Evolutionary conservation across 1,140 invertebrate species (phyloP).

Genomic region (Colletes gigas): DNA sequence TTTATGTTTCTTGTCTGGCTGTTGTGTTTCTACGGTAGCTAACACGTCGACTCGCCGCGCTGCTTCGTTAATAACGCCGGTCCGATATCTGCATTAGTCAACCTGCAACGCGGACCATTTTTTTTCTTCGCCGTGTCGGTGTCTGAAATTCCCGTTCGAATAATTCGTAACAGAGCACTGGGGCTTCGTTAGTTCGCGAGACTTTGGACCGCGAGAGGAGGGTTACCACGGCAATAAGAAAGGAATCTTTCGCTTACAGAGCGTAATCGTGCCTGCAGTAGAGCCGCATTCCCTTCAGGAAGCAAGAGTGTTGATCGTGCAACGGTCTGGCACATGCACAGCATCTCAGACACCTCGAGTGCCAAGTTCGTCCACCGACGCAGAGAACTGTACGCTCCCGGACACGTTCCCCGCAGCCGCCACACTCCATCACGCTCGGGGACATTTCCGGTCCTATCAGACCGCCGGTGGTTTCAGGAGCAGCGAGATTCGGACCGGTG

Average conservation of each 20-base stretch:
- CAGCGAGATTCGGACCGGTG: constrained; percentile 54
- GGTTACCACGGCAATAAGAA: too few relatives aligned
- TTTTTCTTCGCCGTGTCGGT: background rate
- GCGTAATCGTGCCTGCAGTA: constrained; percentile 80
- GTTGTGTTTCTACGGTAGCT: background rate
- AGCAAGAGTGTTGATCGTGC: constrained; percentile 79
- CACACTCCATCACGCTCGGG: constrained; percentile 76
- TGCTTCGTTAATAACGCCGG: background rate
- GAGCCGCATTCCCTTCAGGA: constrained; percentile 76
- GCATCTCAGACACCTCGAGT: constrained; percentile 79
- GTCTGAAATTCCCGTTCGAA: background rate
- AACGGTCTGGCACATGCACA: constrained; percentile 77
- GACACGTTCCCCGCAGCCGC: constrained; percentile 78
- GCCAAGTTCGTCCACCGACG: constrained; percentile 79
- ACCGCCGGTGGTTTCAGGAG: constrained; percentile 48
- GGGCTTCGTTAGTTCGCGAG: too few relatives aligned
- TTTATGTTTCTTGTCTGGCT: constrained; percentile 29
- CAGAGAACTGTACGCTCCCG: constrained; percentile 79
- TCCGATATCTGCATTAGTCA: constrained; percentile 11
- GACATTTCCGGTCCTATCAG: constrained; percentile 66
- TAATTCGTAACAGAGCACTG: too few relatives aligned
- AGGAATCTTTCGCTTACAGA: constrained; percentile 72
- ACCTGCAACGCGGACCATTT: background rate
- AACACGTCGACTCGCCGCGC: background rate
- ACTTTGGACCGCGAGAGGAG: too few relatives aligned